Base-by-base conservation (phyloP, 2,113 vertebrate species). In the Heterocephalus glaber region DNA sequence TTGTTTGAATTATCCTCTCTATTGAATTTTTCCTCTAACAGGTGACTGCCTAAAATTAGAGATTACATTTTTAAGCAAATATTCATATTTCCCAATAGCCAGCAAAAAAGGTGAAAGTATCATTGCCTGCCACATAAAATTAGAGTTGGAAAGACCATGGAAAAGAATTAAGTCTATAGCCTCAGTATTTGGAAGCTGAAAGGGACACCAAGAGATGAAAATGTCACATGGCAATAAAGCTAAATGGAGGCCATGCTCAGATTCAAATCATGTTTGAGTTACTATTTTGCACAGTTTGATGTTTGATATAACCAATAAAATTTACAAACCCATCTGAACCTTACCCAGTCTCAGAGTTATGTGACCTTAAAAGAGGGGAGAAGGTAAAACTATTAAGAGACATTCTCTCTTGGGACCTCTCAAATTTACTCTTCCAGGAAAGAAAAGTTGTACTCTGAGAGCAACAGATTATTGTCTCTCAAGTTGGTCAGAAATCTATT, bases 401-500 rank as follows among this genome's bases (percentile, higher is more conserved):
- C 33, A 38, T 41, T 85, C 47, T 93, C 35, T 81, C 49, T 66
- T 63, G 16, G 56, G 90, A 93, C 0, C 1, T 90, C 91, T 88
- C 65, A 82, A 33, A 93, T 35, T 41, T 38, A 89, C 6, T 94
- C 44, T 80, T 13, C 63, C 38, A 58, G 65, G 7, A 87, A 92
- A 86, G 30, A 58, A 89, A 87, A 92, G 58, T 49, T 38, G 33
- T 1, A 44, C 5, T 14, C 33, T 84, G 65, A 82, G 12, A 81
- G 81, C 16, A 49, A 89, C 2, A 0, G 26, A 14, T 47, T 68
- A 49, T 5, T 81, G 52, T 90, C 52, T 79, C 86, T 92, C 74
- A 94, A 87, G 93, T 3, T 95, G 63, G 56, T 77, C 70, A 87
- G 76, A 97, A 95, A 95, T 72, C 68, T 84, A 72, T 81, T 61